phyloP scores from a whole-genome alignment of 2,113 vertebrate genomes.

The Pseudorectes ferrugineus region DNA sequence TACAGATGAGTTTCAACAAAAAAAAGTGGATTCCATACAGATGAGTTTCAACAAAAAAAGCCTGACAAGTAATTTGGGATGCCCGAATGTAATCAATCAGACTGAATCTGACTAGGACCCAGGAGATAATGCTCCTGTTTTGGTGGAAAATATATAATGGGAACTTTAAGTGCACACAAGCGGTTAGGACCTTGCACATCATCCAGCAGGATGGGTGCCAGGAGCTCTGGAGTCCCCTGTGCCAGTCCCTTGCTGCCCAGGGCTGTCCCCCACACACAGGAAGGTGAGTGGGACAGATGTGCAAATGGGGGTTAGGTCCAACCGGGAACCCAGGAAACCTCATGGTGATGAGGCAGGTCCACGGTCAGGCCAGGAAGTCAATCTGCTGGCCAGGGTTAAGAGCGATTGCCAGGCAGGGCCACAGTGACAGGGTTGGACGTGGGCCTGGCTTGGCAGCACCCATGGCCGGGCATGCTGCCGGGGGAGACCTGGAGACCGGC shows the following conservation, averaged over 20 bases:
- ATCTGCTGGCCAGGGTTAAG: not conserved
- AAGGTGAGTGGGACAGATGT: not conserved
- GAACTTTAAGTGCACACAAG: not conserved
- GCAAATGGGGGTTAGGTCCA: not conserved
- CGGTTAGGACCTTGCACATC: rapidly evolving
- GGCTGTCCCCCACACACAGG: not conserved
- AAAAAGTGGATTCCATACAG: not conserved
- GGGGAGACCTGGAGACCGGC: not conserved
- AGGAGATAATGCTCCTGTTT: not conserved
- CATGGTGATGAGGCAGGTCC: rapidly evolving
- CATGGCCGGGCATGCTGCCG: rapidly evolving
- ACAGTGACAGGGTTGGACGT: not conserved
- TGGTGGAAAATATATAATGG: not conserved
- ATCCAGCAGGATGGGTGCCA: not conserved
- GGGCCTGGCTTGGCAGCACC: no score
- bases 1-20: not conserved
- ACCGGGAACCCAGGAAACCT: not conserved
- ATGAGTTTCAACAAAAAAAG: not conserved
- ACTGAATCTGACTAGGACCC: not conserved
- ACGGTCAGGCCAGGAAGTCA: not conserved
- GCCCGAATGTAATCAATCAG: not conserved
- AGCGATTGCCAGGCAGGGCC: rapidly evolving
- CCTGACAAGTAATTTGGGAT: not conserved
- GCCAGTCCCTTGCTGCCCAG: not conserved
- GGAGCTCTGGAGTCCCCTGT: not conserved